phyloP scores from a whole-genome alignment of 2,113 vertebrate genomes.

The Elephantulus edwardii region DNA sequence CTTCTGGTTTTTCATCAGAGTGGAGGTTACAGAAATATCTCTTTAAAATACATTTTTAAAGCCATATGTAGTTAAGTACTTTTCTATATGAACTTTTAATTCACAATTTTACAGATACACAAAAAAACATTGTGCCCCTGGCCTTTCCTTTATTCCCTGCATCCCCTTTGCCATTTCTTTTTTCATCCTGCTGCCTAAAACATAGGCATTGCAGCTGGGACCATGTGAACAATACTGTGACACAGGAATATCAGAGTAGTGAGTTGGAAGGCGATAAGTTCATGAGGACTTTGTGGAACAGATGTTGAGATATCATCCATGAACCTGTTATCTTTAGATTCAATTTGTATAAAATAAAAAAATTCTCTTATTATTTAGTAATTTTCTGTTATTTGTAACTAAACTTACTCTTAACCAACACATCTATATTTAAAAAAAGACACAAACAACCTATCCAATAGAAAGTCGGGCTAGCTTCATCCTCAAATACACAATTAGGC shows the following conservation, averaged over 20 bases:
- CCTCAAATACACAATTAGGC: neutral
- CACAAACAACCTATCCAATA: neutral
- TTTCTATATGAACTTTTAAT: conserved; percentile 22
- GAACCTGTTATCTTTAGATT: neutral
- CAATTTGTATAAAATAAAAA: conserved; percentile 19
- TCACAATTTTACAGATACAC: conserved; percentile 36
- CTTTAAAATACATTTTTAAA: conserved; percentile 41
- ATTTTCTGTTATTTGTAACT: conserved; percentile 31
- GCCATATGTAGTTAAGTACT: neutral
- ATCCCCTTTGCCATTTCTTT: conserved; percentile 31
- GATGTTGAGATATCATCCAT: neutral
- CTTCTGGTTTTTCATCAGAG: conserved; percentile 18
- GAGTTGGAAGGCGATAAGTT: neutral
- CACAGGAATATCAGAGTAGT: neutral
- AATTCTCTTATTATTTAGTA: conserved; percentile 27
- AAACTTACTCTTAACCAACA: conserved; percentile 39
- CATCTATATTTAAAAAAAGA: neutral
- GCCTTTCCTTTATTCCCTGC: neutral
- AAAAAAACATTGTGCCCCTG: neutral
- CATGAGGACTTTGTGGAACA: neutral
- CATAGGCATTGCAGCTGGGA: conserved; percentile 1
- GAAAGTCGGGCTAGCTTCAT: neutral
- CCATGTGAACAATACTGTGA: neutral
- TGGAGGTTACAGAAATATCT: conserved; percentile 12
- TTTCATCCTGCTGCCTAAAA: neutral